Percentiles rank a stretch among this genome's conserved stretches.
Evolutionary conservation across 2,797 vertebrate genomes (phyloP).

Genomic region (Acipenser ruthenus): DNA sequence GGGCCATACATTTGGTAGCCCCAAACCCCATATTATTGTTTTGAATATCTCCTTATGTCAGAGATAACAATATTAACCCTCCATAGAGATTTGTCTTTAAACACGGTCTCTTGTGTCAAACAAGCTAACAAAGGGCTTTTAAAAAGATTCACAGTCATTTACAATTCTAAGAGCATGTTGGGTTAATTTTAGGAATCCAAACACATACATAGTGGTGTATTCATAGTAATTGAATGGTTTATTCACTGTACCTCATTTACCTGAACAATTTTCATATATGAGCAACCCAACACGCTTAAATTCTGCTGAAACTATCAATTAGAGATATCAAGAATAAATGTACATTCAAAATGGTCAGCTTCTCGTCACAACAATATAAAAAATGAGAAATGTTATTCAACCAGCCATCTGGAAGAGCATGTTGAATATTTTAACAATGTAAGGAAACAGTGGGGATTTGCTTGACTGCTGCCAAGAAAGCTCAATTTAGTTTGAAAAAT

Average conservation of each 20-base stretch:
- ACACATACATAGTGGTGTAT: background rate
- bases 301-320: conserved; percentile 23
- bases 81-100: no score
- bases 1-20: no score
- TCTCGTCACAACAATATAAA: conserved; percentile 22
- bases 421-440: conserved; percentile 37
- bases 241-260: background rate
- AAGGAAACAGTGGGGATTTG: conserved; percentile 35
- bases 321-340: conserved; percentile 26
- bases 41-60: no score
- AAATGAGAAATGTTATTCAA: conserved; percentile 17
- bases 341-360: conserved; percentile 35
- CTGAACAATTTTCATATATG: background rate
- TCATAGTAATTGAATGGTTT: background rate
- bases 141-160: background rate
- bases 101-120: no score
- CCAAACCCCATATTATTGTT: no score
- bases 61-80: no score
- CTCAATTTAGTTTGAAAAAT: conserved; percentile 46
- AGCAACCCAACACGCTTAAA: background rate
- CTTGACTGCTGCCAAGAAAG: conserved; percentile 33
- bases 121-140: no score
- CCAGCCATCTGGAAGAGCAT: conserved; percentile 40
- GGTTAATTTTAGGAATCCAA: background rate
- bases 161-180: background rate